These are phyloP conservation scores for Rhopalosiphum nymphaeae DNA, from an alignment of 2,888 invertebrate species.

Conservation along the genomic window DNA sequence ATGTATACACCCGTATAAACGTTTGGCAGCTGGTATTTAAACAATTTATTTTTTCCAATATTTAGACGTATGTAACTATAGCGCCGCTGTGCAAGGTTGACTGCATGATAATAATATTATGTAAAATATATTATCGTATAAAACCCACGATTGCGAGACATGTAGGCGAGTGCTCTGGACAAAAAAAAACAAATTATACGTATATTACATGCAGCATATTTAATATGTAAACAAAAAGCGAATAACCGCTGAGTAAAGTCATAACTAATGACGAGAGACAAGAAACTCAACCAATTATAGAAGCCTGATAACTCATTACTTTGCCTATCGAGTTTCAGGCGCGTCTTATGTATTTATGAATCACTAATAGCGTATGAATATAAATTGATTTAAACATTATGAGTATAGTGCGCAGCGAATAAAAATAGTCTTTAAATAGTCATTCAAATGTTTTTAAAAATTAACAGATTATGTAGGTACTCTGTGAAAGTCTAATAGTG, in stretches of 20 bases:
- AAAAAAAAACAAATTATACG: background rate
- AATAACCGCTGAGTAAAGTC: background rate
- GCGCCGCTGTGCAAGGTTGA: slow-evolving; percentile 21
- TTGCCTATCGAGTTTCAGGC: background rate
- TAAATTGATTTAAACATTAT: no score
- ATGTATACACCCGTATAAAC: background rate
- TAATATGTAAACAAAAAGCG: background rate
- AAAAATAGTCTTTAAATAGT: background rate
- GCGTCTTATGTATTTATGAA: background rate
- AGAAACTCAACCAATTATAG: background rate
- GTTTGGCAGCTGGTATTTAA: background rate
- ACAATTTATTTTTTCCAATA: background rate
- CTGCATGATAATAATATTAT: slow-evolving; percentile 26
- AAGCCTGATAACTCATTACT: background rate
- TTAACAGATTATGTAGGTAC: background rate
- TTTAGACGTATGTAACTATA: slow-evolving; percentile 8
- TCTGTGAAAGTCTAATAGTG: background rate
- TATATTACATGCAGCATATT: background rate
- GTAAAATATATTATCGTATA: background rate
- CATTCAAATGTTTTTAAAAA: background rate
- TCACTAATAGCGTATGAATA: background rate
- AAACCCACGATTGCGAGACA: slow-evolving; percentile 14
- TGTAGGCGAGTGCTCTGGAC: slow-evolving; percentile 10
- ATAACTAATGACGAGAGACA: background rate
- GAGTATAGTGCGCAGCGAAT: background rate